Conservation (phyloP, 2,888 invertebrate genomes). For the Polyommatus iphigenia region DNA sequence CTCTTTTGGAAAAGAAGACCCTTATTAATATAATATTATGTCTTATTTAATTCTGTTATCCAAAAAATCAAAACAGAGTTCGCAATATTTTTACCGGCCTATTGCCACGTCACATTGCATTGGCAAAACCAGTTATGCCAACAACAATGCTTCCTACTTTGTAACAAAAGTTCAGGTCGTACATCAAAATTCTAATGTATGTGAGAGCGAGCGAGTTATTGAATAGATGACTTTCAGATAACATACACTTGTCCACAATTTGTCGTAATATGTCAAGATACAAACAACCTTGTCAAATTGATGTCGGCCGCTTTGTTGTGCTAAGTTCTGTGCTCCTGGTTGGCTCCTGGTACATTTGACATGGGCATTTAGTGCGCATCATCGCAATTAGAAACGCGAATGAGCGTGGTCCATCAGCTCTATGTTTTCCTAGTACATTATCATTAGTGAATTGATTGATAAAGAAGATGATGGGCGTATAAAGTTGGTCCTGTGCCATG, state of each 20-base stretch:
- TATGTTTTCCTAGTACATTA: no score
- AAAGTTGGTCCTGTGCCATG: no score
- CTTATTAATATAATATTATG: no score
- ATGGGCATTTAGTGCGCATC: background rate
- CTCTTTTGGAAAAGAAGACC: no score
- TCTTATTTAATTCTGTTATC: no score
- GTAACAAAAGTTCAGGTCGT: slow-evolving; percentile 15
- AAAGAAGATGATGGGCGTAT: no score
- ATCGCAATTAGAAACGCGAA: background rate
- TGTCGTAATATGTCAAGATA: slow-evolving; percentile 38
- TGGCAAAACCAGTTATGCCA: background rate
- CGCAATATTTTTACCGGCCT: background rate
- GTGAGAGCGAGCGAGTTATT: slow-evolving; percentile 44
- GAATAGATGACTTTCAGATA: slow-evolving; percentile 39
- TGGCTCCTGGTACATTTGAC: background rate
- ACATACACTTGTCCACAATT: slow-evolving; percentile 40
- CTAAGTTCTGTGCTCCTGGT: background rate
- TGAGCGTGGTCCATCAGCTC: background rate
- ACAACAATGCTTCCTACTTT: slow-evolving; percentile 7
- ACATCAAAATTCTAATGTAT: slow-evolving; percentile 45
- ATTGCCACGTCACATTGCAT: background rate
- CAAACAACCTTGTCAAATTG: slow-evolving; percentile 26
- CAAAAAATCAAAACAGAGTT: background rate
- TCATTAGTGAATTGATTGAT: no score
- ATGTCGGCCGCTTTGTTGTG: slow-evolving; percentile 21